Evolutionary conservation across 2,888 invertebrate species (phyloP).

Genomic region (Dryocosmus kuriphilus): DNA sequence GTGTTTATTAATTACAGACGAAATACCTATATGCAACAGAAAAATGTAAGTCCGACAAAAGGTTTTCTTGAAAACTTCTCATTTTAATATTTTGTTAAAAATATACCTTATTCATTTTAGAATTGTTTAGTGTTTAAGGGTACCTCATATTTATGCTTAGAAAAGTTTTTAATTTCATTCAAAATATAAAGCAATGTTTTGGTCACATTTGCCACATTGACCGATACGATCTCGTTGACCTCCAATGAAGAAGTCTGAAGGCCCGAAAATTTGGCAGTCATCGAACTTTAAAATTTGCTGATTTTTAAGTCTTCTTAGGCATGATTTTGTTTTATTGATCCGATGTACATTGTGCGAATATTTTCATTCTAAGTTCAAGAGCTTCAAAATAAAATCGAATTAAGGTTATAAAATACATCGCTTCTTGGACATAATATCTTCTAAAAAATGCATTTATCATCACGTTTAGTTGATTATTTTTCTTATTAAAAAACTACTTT

Average conservation of each 20-base stretch:
- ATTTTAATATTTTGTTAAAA: too few relatives aligned
- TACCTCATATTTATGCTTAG: too few relatives aligned
- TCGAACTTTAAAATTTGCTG: conserved; percentile 26
- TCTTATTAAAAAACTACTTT: background rate
- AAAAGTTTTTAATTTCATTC: background rate
- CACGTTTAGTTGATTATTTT: background rate
- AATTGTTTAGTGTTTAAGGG: too few relatives aligned
- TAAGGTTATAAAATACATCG: too few relatives aligned
- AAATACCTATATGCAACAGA: too few relatives aligned
- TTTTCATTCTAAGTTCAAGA: too few relatives aligned
- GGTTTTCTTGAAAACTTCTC: too few relatives aligned
- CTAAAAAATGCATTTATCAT: background rate
- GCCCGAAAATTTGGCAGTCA: conserved; percentile 15
- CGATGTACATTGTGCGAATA: too few relatives aligned
- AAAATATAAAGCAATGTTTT: conserved; percentile 20
- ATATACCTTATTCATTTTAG: too few relatives aligned
- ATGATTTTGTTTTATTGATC: background rate
- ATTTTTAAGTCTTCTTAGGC: conserved; percentile 5
- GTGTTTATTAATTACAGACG: too few relatives aligned
- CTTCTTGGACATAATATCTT: background rate
- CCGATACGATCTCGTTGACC: conserved; percentile 32
- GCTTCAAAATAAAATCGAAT: too few relatives aligned
- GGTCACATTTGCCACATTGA: conserved; percentile 1
- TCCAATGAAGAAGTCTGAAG: conserved; percentile 23
- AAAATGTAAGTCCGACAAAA: too few relatives aligned